phyloP scores from a whole-genome alignment of 2,113 vertebrate genomes.

The Aepyceros melampus region DNA sequence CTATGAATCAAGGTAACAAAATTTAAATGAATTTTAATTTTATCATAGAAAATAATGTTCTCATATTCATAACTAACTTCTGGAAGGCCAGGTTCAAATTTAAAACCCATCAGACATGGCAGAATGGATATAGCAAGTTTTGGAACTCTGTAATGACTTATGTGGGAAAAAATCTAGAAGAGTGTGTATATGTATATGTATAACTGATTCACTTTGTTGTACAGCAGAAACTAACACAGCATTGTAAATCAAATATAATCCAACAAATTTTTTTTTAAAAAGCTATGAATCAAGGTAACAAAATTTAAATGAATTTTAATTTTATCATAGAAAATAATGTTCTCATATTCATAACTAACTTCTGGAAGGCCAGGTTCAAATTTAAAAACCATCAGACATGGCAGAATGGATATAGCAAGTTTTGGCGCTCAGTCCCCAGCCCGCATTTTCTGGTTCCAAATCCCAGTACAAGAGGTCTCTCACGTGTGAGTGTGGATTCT shows the following conservation, averaged over 20 bases:
- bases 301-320: not conserved
- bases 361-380: not conserved
- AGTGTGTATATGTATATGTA: not conserved
- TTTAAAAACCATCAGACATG: not conserved
- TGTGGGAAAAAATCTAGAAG: not conserved
- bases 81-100: not conserved
- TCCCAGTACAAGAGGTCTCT: not conserved
- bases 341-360: not conserved
- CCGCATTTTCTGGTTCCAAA: not conserved
- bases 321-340: not conserved
- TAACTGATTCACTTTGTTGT: not conserved
- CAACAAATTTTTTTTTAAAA: not conserved
- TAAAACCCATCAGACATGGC: not conserved
- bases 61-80: not conserved
- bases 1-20: not conserved
- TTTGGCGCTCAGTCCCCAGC: not conserved
- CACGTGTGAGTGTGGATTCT: not conserved
- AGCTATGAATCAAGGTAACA: not conserved
- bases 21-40: not conserved
- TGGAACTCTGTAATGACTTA: not conserved
- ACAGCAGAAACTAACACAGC: not conserved
- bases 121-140: not conserved
- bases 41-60: not conserved
- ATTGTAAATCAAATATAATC: not conserved
- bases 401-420: not conserved